Percentiles rank a stretch among this genome's conserved stretches.
These are phyloP conservation scores for Manis javanica DNA, from an alignment of 2,797 vertebrate species.

Conservation along the genomic window DNA sequence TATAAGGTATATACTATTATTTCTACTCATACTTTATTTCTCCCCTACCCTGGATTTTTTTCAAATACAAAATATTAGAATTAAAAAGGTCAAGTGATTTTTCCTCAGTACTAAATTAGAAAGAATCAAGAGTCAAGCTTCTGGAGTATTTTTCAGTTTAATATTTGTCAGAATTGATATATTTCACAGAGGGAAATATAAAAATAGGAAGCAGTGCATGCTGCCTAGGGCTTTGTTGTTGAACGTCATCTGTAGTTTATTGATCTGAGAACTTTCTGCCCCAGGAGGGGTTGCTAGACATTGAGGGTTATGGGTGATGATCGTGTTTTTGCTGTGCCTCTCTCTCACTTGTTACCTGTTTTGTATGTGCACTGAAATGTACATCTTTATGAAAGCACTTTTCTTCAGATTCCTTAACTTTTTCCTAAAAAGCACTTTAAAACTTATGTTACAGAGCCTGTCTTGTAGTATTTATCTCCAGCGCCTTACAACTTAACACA, in stretches of 20 bases:
- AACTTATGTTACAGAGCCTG: background rate
- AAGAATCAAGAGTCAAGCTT: background rate
- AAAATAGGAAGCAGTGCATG: background rate
- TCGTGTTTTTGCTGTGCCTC: background rate
- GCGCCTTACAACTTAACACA: background rate
- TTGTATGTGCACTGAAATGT: background rate
- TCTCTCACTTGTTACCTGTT: background rate
- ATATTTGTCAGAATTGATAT: background rate
- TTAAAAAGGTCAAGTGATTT: background rate
- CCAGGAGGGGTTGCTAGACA: background rate
- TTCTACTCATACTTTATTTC: background rate
- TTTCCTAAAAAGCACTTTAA: background rate
- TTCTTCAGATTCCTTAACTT: background rate
- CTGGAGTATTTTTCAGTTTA: background rate
- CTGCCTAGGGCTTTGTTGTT: background rate
- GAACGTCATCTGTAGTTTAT: background rate
- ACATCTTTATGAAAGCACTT: background rate
- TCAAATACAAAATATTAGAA: background rate
- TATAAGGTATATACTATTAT: background rate
- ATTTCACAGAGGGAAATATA: background rate
- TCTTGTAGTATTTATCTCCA: background rate
- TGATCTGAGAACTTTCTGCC: background rate
- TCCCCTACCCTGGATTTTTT: background rate
- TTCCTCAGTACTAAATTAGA: background rate
- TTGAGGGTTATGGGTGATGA: background rate